Evolutionary conservation across 2,113 vertebrate species (phyloP), one percentile per base, ranked within the genome.

Genomic region (Ancistrus triradiatus): DNA sequence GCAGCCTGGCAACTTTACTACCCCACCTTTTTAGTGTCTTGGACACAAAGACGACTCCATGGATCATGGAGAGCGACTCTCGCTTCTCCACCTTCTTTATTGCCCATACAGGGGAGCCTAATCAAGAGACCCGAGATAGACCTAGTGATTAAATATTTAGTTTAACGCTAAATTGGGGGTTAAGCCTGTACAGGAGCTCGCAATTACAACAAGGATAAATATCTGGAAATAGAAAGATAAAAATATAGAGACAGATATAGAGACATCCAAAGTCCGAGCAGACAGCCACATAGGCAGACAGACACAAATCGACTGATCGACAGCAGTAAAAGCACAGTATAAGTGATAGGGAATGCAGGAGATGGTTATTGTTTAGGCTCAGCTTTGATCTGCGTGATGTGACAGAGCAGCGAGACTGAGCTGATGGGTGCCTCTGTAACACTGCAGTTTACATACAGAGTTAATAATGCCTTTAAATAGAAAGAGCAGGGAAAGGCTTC

Each of bases 81-180:
- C 13, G 11, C 17, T 17, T 3, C 50, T 51, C 27, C 21, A 38
- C 19, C 14, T 25, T n/a, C n/a, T n/a, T n/a, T n/a, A n/a, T n/a
- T n/a, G n/a, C n/a, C n/a, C n/a, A 4, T 31, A 31, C 3, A 31
- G 27, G 7, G 27, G 27, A 31, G 27, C 27, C n/a, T n/a, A 31
- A 31, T 78, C 66, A 72, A 73, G n/a, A n/a, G n/a, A n/a, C n/a
- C n/a, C n/a, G n/a, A n/a, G n/a, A 76, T 73, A 56, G 71, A 78
- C 77, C 74, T 84, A 81, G 83, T 84, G 81, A 81, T 43, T n/a
- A n/a, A n/a, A n/a, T n/a, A n/a, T n/a, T n/a, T n/a, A 47, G 42
- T 69, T 65, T 50, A 59, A 60, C 33, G 24, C n/a, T 21, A 9
- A 38, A 47, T 24, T 48, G 7, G 31, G 53, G 59, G 33, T n/a